Evolutionary conservation across 1,140 invertebrate species (phyloP).

Genomic region (Tetramorium parvispinum): DNA sequence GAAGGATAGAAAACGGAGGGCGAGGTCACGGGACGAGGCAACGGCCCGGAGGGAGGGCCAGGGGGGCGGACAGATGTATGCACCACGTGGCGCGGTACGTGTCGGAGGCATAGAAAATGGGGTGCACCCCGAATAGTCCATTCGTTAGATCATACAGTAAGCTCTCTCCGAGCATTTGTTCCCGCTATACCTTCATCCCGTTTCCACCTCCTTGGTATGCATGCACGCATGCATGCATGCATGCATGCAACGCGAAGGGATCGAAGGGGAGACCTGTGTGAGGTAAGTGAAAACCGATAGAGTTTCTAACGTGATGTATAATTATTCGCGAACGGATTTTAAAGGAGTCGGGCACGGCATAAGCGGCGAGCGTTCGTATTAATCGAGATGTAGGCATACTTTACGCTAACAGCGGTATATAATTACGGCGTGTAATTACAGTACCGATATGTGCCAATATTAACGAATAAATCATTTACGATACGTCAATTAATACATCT

Average conservation of each 20-base stretch:
- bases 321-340: slow-evolving; percentile 51
- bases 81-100: slow-evolving; percentile 58
- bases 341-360: background rate
- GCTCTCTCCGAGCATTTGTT: slow-evolving; percentile 46
- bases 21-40: background rate
- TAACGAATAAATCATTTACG: background rate
- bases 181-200: slow-evolving; percentile 45
- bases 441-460: slow-evolving; percentile 14
- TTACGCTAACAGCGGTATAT: background rate
- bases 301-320: slow-evolving; percentile 52
- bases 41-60: background rate
- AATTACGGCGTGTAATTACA: background rate
- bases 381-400: background rate
- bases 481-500: slow-evolving; percentile 19
- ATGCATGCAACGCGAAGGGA: slow-evolving; percentile 26
- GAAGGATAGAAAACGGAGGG: background rate
- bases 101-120: slow-evolving; percentile 55
- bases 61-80: slow-evolving; percentile 54
- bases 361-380: background rate
- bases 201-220: slow-evolving; percentile 44
- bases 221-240: slow-evolving; percentile 26
- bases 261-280: slow-evolving; percentile 35
- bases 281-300: slow-evolving; percentile 56
- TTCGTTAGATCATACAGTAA: slow-evolving; percentile 60
- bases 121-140: slow-evolving; percentile 51